Evolutionary conservation across 2,888 invertebrate species (phyloP), one percentile per base, ranked within the genome.

Genomic region (Plutella xylostella): DNA sequence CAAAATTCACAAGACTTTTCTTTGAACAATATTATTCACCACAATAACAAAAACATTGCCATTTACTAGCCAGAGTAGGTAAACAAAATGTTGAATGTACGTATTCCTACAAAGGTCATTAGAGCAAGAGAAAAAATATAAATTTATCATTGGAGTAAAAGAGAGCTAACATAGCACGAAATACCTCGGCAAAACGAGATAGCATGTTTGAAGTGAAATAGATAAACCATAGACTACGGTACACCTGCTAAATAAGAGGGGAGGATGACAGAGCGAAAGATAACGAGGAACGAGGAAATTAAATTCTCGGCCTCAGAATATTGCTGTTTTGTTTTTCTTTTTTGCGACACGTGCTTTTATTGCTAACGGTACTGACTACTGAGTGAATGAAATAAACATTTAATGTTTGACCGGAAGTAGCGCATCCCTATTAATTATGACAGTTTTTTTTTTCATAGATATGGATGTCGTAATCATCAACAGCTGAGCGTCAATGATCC

Each of bases 21-120:
- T 49, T 51, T 45, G 33, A 48, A 49, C 42, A 42, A 42, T 22
- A 34, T 20, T 34, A 21, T 48, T 42, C 37, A 60, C 55, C 65
- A 79, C 77, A 79, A 78, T 72, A 78, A 80, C 80, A 83, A 80
- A 76, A 82, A 80, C 82, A 82, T 75, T 60, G 64, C 68, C 62
- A 41, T n/a, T 30, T 17, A n/a, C 61, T 65, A 58, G 39, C 39
- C 12, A 37, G 37, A 22, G 25, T 17, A 25, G 12, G 39, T 39
- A 39, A 39, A 39, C 39, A 39, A 39, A 39, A 25, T 39, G 3
- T 25, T n/a, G n/a, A n/a, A 37, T 17, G 18, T 20, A 39, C 22
- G 14, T 14, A 33, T 14, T 25, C 15, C 22, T 22, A 25, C 39
- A 39, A 39, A 39, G 39, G 39, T 39, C 39, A 39, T 50, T 48